phyloP scores from a whole-genome alignment of 2,888 invertebrate species.

The Hoplodrina ambigua region DNA sequence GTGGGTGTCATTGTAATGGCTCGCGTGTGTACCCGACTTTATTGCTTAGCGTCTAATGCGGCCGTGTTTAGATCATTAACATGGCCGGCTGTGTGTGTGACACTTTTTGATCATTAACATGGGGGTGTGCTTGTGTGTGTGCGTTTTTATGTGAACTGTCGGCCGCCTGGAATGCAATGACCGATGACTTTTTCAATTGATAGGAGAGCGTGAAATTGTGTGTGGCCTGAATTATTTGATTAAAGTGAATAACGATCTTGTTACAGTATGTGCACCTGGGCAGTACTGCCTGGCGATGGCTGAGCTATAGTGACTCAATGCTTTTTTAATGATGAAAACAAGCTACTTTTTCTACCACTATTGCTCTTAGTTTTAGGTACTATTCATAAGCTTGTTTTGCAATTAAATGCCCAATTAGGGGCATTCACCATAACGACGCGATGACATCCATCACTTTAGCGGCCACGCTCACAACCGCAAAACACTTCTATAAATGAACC shows the following conservation, averaged over 20 bases:
- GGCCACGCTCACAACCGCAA: neutral
- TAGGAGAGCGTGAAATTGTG: conserved; percentile 43
- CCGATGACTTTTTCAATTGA: conserved; percentile 58
- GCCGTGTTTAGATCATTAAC: conserved; percentile 62
- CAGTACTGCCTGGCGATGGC: neutral
- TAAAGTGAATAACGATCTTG: conserved; percentile 13
- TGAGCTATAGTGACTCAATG: too few species aligned
- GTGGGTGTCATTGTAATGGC: conserved; percentile 60
- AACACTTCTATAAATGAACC: neutral
- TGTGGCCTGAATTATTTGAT: conserved; percentile 51
- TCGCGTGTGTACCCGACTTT: conserved; percentile 62
- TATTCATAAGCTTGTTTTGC: neutral
- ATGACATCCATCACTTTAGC: neutral
- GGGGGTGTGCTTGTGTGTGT: conserved; percentile 42
- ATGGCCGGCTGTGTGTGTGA: conserved; percentile 26
- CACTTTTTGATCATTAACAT: conserved; percentile 43
- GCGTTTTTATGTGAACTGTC: conserved; percentile 30
- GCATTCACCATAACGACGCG: neutral
- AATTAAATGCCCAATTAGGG: conserved; percentile 1
- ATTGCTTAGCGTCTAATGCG: conserved; percentile 66
- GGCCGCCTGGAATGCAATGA: conserved; percentile 55
- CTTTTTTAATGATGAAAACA: too few species aligned
- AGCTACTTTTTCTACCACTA: neutral
- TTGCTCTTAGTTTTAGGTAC: neutral
- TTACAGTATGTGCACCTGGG: conserved; percentile 19